Evolutionary conservation across 1,140 invertebrate genomes (phyloP), one percentile per base, ranked within the genome.

Genomic region (Lithobius niger): DNA sequence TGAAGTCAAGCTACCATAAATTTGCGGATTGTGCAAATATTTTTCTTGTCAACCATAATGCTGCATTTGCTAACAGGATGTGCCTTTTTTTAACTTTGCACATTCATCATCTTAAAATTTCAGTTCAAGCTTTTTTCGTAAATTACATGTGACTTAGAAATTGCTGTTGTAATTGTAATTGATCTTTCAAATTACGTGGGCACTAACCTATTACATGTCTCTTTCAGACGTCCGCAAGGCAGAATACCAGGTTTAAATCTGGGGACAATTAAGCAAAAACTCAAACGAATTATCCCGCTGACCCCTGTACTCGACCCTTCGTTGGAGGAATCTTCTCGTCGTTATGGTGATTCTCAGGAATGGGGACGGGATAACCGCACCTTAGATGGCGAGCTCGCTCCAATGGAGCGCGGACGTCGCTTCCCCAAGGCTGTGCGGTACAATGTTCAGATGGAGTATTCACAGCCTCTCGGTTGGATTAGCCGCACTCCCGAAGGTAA

Each of bases 211-310:
- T n/a, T n/a, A n/a, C n/a, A n/a, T n/a, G n/a, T n/a, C n/a, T n/a
- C n/a, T n/a, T n/a, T n/a, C 75, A 88, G 86, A 86, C 80, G 82
- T 85, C 83, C 85, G 82, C 81, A 86, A 84, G 80, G 85, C 85
- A 77, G 86, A 88, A 81, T 88, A 88, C 84, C 86, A 86, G 83
- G 86, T 88, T 73, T 88, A 80, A 84, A 77, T 69, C 25, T 59
- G n/a, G 51, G 45, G 22, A 48, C 55, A 24, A 22, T 57, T 18
- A 36, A 40, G 4, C 43, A 27, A 10, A 55, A 50, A 49, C 45
- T 55, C 19, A 55, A 51, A 4, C 44, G 45, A n/a, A 15, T 49
- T n/a, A 28, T 40, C 13, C 45, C 45, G 6, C 45, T 55, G 44
- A 27, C 45, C 31, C 45, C 25, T 4, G 26, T n/a, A 27, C 24